A percentile compares a stretch with the other conserved stretches of the same genome.
These are phyloP conservation scores for Drosophila paranaensis DNA, from an alignment of 2,888 invertebrate species.

Conservation along the genomic window DNA sequence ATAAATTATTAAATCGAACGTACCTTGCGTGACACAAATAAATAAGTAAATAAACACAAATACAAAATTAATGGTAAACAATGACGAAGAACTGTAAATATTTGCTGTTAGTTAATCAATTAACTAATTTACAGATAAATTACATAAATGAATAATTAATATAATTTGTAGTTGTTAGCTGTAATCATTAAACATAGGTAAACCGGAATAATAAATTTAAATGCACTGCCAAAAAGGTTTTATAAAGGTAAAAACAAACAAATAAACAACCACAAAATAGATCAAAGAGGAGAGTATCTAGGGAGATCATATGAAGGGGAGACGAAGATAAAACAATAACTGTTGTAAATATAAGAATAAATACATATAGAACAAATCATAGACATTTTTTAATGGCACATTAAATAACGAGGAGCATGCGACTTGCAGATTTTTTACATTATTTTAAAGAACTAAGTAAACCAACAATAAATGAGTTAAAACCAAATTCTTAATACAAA, in stretches of 20 bases:
- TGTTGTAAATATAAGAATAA: constrained; percentile 81
- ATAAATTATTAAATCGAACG: constrained; percentile 69
- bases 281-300: constrained; percentile 39
- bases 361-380: constrained; percentile 77
- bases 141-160: constrained; percentile 39
- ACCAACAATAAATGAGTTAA: constrained; percentile 58
- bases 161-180: constrained; percentile 72
- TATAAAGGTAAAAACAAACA: constrained; percentile 49
- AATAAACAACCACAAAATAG: constrained; percentile 45
- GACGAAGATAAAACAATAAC: constrained; percentile 46
- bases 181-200: constrained; percentile 66
- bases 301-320: constrained; percentile 28
- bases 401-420: constrained; percentile 72
- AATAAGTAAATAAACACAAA: constrained; percentile 18
- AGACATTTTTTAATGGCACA: constrained; percentile 80
- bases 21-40: constrained; percentile 74
- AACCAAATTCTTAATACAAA: constrained; percentile 28
- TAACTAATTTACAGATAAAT: constrained; percentile 58
- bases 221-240: constrained; percentile 84
- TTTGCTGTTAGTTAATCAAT: constrained; percentile 77
- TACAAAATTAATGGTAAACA: constrained; percentile 37
- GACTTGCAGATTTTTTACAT: constrained; percentile 77
- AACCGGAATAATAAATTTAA: constrained; percentile 76
- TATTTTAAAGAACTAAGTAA: constrained; percentile 73
- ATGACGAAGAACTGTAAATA: constrained; percentile 67